These are phyloP conservation scores for Sceloporus tristichus DNA, from an alignment of 2,113 vertebrate genomes.

Conservation along the genomic window DNA sequence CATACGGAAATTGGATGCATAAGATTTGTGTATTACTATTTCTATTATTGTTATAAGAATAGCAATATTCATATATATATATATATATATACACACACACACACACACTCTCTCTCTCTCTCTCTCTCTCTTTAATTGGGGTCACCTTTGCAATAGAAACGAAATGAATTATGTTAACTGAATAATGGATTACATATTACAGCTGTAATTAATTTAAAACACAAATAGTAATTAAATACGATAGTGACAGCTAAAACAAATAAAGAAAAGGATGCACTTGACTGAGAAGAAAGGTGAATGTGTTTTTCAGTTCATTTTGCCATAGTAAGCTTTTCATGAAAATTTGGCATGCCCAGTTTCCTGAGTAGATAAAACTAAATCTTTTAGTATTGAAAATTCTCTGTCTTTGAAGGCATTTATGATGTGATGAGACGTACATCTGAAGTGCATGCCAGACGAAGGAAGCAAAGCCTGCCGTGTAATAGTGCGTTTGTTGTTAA, in stretches of 20 bases:
- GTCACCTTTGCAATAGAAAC: too few relatives aligned
- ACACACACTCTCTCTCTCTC: too few relatives aligned
- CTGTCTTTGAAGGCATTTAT: conserved; percentile 26
- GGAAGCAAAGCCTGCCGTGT: not conserved
- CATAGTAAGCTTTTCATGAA: not conserved
- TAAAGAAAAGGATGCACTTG: not conserved
- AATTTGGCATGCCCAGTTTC: not conserved
- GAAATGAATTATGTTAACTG: too few relatives aligned
- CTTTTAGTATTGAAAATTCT: conserved; percentile 20
- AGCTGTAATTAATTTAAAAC: not conserved
- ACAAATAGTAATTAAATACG: not conserved
- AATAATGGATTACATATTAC: not conserved
- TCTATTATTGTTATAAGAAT: too few relatives aligned
- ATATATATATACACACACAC: too few relatives aligned
- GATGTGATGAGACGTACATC: conserved; percentile 24
- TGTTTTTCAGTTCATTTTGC: not conserved
- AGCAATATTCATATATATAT: too few relatives aligned
- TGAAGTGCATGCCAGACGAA: conserved; percentile 20
- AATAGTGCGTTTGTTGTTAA: conserved; percentile 29
- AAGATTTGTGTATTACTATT: too few relatives aligned
- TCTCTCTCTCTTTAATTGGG: too few relatives aligned
- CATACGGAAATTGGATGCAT: too few relatives aligned
- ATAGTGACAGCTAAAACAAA: not conserved
- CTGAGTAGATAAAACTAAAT: conserved; percentile 21
- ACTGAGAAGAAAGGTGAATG: not conserved